phyloP scores from a whole-genome alignment of 92 coral and sea anemone species.

The Zoanthus gigantus region DNA sequence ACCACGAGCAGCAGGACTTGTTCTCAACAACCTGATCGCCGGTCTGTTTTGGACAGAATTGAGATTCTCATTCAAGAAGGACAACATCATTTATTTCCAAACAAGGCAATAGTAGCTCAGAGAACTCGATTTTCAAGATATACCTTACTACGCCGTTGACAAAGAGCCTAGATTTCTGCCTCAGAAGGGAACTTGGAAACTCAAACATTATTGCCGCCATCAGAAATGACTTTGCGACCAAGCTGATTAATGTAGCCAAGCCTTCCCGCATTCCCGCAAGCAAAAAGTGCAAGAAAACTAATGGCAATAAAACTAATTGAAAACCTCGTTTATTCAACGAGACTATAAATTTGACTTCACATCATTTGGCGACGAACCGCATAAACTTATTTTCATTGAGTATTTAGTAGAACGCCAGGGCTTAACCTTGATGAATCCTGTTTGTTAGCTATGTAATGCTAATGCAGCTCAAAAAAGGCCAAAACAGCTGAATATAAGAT shows the following conservation, averaged over 20 bases:
- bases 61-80: neutral
- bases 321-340: no score
- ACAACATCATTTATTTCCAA: neutral
- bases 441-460: no score
- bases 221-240: conserved; percentile 15
- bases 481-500: no score
- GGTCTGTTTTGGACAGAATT: neutral
- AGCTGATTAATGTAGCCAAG: neutral
- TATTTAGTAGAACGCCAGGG: no score
- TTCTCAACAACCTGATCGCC: conserved; percentile 55
- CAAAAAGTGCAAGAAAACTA: neutral
- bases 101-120: neutral
- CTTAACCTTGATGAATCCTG: no score
- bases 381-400: no score
- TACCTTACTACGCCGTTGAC: conserved; percentile 26
- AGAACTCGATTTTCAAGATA: neutral
- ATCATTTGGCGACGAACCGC: no score
- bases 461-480: no score
- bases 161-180: conserved; percentile 20
- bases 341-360: no score
- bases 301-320: no score
- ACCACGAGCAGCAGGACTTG: conserved; percentile 64
- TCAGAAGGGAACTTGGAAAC: conserved; percentile 14
- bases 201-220: conserved; percentile 40
- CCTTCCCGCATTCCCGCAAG: neutral